These are phyloP conservation scores for Lysandra coridon DNA, from an alignment of 2,888 invertebrate genomes.

Conservation along the genomic window DNA sequence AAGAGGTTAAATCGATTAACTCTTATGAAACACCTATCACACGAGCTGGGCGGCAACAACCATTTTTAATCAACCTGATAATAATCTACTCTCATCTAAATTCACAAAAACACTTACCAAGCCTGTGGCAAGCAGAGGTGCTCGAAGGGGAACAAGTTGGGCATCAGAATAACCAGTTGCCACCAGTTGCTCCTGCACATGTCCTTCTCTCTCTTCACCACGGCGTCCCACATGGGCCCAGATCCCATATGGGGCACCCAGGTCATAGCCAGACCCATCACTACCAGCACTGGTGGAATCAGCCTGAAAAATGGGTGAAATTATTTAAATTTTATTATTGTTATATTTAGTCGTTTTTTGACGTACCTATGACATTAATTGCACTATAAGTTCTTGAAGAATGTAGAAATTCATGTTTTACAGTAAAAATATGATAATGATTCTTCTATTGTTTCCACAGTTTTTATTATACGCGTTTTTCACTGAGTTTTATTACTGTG, in stretches of 20 bases:
- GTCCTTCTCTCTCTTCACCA: slow-evolving; percentile 67
- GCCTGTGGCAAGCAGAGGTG: slow-evolving; percentile 70
- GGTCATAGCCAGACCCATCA: slow-evolving; percentile 74
- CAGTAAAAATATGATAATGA: too few species aligned
- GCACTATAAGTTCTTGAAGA: too few species aligned
- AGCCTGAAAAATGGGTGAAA: slow-evolving; percentile 49
- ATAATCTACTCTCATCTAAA: background rate
- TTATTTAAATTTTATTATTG: too few species aligned
- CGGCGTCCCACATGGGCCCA: slow-evolving; percentile 76
- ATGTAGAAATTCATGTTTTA: too few species aligned
- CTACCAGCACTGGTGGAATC: slow-evolving; percentile 70
- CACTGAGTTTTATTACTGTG: too few species aligned
- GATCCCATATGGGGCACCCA: slow-evolving; percentile 73
- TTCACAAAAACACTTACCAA: slow-evolving; percentile 54
- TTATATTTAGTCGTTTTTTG: too few species aligned
- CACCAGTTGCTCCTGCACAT: slow-evolving; percentile 72
- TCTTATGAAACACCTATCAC: background rate
- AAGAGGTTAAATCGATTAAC: background rate
- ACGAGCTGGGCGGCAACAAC: background rate
- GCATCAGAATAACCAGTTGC: slow-evolving; percentile 70
- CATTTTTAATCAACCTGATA: background rate
- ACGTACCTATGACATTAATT: too few species aligned
- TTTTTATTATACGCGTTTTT: too few species aligned
- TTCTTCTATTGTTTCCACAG: too few species aligned
- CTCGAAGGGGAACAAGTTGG: slow-evolving; percentile 72